Conservation (phyloP, 1,140 invertebrate genomes). For the Leptinotarsa undecemlineata region DNA sequence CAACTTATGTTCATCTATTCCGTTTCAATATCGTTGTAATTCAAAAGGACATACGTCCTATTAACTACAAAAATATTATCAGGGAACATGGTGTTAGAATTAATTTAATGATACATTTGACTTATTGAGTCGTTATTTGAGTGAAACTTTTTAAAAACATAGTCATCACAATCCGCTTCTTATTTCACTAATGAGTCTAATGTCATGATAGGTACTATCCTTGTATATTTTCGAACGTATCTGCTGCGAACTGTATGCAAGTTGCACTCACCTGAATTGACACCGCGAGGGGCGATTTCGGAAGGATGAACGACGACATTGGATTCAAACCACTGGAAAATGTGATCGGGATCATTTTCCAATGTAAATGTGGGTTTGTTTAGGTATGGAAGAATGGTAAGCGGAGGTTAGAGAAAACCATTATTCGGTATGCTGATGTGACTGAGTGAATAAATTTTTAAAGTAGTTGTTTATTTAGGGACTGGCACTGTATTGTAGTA, state of each 20-base stretch:
- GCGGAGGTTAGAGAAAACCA: background rate
- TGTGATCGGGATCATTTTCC: slow-evolving; percentile 12
- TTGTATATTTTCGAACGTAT: background rate
- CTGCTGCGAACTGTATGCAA: background rate
- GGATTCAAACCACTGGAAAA: slow-evolving; percentile 12
- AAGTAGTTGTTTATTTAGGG: background rate
- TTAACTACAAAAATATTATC: too few relatives aligned
- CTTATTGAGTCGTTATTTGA: too few relatives aligned
- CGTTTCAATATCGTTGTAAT: too few relatives aligned
- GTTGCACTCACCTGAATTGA: slow-evolving; percentile 2
- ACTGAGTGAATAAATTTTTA: background rate
- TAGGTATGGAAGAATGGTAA: background rate
- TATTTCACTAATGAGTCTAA: too few relatives aligned
- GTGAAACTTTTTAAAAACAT: too few relatives aligned
- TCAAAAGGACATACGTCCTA: too few relatives aligned
- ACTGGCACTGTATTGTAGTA: background rate
- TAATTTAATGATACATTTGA: too few relatives aligned
- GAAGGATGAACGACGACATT: background rate
- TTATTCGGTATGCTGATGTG: background rate
- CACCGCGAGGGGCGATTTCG: slow-evolving; percentile 5
- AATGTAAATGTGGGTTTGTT: slow-evolving; percentile 16
- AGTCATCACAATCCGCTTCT: too few relatives aligned
- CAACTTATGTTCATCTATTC: too few relatives aligned
- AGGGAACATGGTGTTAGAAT: too few relatives aligned
- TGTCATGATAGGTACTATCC: background rate